Conservation (phyloP, 2,797 vertebrate genomes). For the Pteronotus mesoamericanus region DNA sequence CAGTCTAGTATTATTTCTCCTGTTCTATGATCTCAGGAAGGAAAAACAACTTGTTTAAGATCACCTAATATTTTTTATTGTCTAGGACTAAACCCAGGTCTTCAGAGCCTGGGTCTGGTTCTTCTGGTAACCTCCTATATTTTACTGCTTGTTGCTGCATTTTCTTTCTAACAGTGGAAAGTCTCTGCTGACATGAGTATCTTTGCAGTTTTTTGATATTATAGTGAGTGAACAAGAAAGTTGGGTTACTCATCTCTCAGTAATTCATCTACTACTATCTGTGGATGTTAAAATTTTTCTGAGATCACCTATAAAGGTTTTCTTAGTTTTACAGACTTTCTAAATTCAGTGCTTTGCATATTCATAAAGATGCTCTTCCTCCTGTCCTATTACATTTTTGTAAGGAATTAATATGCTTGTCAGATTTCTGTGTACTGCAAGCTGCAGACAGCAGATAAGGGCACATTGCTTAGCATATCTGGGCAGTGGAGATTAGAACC, state of each 20-base stretch:
- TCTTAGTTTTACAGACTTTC: background rate
- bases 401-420: conserved; percentile 61
- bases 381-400: conserved; percentile 45
- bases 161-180: conserved; percentile 8
- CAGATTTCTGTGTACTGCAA: conserved; percentile 42
- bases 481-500: conserved; percentile 40
- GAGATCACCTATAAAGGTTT: background rate
- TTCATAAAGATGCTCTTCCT: conserved; percentile 27
- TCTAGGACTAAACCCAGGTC: background rate
- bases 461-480: conserved; percentile 44
- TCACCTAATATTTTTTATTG: background rate
- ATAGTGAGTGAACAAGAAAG: background rate
- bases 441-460: conserved; percentile 58
- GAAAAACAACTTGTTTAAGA: background rate
- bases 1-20: background rate
- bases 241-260: background rate
- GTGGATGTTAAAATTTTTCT: background rate
- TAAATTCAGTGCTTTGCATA: background rate
- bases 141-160: background rate
- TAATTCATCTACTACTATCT: background rate
- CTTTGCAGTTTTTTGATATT: conserved; percentile 1
- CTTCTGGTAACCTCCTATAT: background rate
- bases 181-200: background rate
- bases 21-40: background rate
- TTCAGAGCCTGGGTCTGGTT: background rate